Evolutionary conservation across 2,797 vertebrate genomes (phyloP), one percentile per base, ranked within the genome.

Genomic region (Knipowitschia caucasica): DNA sequence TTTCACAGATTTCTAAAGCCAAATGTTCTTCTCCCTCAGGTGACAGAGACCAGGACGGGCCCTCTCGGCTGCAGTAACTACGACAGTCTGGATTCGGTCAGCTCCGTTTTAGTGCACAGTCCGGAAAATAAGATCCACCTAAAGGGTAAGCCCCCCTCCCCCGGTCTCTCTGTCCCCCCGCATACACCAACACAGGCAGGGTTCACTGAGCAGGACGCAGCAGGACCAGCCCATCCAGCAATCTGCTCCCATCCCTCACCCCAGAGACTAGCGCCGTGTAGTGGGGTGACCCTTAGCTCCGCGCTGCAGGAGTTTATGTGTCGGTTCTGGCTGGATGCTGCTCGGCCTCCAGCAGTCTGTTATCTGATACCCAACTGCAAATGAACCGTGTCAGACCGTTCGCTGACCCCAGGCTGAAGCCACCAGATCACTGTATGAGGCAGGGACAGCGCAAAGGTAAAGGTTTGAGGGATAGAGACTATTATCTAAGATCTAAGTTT

Each of bases 1-100:
- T n/a, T n/a, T n/a, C n/a, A 39, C 35, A 38, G 33, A 53, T 14
- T 52, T 45, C 58, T 51, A 80, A 62, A 73, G 40, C n/a, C 4
- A n/a, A 69, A 29, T 14, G 68, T 62, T 7, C 18, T 81, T 78
- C 85, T 83, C 80, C 69, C 46, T n/a, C 83, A 99, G 96, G 96
- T 99, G 87, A 98, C 96, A 0, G 96, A 99, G 85, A 99, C 96
- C 30, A 93, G 96, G 87, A 99, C 96, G 0, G 96, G 96, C 25
- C 96, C 96, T 1, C 91, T 99, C n/a, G 96, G 96, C 78, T 99
- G 96, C 92, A 99, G 96, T 83, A 99, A 98, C 88, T 99, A 99
- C 10, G 96, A 98, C 89, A 99, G 98, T 78, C 89, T 99, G 90
- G 96, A 99, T 82, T 99, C 96, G 0, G 96, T 99, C 81, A 99